Evolutionary conservation across 2,797 vertebrate genomes (phyloP).

Genomic region (Mallotus villosus): DNA sequence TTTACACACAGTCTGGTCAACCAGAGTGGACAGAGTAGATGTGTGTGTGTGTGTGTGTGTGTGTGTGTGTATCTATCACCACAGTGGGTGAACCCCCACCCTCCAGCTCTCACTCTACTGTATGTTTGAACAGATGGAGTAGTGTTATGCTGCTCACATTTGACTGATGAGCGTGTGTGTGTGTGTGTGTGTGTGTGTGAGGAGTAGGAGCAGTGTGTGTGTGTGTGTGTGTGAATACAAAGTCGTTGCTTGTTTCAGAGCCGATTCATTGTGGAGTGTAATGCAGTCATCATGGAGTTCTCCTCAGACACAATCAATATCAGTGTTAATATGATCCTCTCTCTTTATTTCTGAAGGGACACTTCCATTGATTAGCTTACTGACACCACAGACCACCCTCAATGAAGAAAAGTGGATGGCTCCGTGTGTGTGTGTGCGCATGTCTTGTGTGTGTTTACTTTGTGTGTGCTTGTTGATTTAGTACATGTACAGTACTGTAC

Average conservation of each 20-base stretch:
- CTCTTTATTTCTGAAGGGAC: constrained; percentile 61
- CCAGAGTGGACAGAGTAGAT: neutral
- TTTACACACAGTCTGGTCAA: constrained; percentile 34
- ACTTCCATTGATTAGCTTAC: constrained; percentile 65
- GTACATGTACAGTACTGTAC: no score
- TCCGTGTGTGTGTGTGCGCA: neutral
- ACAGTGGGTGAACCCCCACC: constrained; percentile 52
- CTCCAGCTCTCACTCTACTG: constrained; percentile 52
- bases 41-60: constrained; percentile 13
- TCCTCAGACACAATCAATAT: constrained; percentile 67
- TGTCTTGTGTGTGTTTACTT: constrained; percentile 13
- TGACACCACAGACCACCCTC: constrained; percentile 50
- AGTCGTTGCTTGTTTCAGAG: constrained; percentile 45
- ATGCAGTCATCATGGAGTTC: constrained; percentile 56
- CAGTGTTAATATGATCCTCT: constrained; percentile 65
- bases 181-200: neutral
- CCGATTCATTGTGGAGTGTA: constrained; percentile 63
- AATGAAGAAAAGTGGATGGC: constrained; percentile 18
- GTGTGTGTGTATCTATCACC: constrained; percentile 54
- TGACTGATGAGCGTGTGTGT: constrained; percentile 39
- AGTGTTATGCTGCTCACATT: constrained; percentile 53
- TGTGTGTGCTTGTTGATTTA: neutral
- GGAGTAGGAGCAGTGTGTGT: constrained; percentile 10
- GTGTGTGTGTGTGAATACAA: constrained; percentile 36
- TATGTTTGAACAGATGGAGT: constrained; percentile 72